Conservation (phyloP, 1,140 invertebrate genomes). For the Musca domestica region DNA sequence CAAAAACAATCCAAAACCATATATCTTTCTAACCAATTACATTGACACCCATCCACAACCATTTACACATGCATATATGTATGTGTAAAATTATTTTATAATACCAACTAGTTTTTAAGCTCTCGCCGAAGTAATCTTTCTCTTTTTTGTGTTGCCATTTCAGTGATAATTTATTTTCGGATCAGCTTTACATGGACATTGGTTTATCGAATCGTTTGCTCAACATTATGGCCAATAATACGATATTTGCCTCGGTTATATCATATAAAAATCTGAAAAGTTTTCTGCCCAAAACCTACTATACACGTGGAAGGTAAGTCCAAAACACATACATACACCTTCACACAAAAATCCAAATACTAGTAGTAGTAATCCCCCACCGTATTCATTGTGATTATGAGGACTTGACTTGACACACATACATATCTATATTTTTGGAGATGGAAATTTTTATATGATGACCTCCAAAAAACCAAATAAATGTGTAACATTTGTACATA, state of each 20-base stretch:
- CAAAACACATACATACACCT: background rate
- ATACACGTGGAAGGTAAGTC: constrained; percentile 52
- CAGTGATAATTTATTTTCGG: constrained; percentile 52
- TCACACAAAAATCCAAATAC: too few relatives aligned
- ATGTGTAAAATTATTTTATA: too few relatives aligned
- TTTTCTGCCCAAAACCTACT: constrained; percentile 58
- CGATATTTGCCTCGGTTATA: constrained; percentile 54
- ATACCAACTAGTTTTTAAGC: constrained; percentile 1
- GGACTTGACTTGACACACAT: too few relatives aligned
- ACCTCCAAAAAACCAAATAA: background rate
- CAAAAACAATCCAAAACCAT: too few relatives aligned
- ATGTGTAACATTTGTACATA: background rate
- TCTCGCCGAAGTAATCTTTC: background rate
- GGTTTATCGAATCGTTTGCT: constrained; percentile 43
- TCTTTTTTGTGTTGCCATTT: background rate
- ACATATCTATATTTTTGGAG: too few relatives aligned
- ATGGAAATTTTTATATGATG: too few relatives aligned
- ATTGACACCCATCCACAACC: too few relatives aligned
- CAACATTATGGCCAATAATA: constrained; percentile 51
- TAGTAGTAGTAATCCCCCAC: too few relatives aligned
- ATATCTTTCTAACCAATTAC: too few relatives aligned
- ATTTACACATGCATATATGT: too few relatives aligned
- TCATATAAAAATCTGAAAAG: constrained; percentile 59
- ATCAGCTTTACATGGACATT: constrained; percentile 53
- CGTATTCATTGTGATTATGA: too few relatives aligned